Evolutionary conservation across 1,140 invertebrate genomes (phyloP).

Genomic region (Reticulitermes speratus): DNA sequence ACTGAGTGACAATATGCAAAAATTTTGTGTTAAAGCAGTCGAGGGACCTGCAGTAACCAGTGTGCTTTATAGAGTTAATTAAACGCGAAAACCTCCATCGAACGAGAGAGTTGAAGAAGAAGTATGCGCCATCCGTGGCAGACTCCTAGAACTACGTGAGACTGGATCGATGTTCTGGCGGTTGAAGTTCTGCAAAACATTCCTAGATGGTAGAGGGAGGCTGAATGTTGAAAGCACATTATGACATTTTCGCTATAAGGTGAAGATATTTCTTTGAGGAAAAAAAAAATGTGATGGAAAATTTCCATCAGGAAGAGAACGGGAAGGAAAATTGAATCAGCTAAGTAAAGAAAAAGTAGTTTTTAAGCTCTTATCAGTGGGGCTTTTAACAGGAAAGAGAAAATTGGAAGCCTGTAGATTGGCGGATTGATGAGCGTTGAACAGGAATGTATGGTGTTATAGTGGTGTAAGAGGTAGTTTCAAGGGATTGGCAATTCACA

Average conservation of each 20-base stretch:
- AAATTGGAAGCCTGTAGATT: not conserved
- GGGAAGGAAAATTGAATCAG: conserved; percentile 14
- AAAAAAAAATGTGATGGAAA: not conserved
- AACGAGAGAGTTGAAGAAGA: too few species aligned
- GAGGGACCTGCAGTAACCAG: too few species aligned
- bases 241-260: not conserved
- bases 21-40: too few species aligned
- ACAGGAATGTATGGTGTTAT: not conserved
- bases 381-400: not conserved
- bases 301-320: not conserved
- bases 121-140: not conserved
- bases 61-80: too few species aligned
- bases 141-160: not conserved
- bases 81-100: too few species aligned
- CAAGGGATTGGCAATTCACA: not conserved
- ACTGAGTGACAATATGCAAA: too few species aligned
- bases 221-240: not conserved
- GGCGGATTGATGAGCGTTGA: not conserved
- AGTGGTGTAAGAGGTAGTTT: not conserved
- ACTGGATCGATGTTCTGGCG: not conserved
- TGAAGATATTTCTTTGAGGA: not conserved
- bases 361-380: not conserved
- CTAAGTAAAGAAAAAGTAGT: not conserved
- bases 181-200: not conserved
- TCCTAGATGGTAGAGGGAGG: not conserved